Evolutionary conservation across 2,797 vertebrate species (phyloP).

Genomic region (Falco naumanni): DNA sequence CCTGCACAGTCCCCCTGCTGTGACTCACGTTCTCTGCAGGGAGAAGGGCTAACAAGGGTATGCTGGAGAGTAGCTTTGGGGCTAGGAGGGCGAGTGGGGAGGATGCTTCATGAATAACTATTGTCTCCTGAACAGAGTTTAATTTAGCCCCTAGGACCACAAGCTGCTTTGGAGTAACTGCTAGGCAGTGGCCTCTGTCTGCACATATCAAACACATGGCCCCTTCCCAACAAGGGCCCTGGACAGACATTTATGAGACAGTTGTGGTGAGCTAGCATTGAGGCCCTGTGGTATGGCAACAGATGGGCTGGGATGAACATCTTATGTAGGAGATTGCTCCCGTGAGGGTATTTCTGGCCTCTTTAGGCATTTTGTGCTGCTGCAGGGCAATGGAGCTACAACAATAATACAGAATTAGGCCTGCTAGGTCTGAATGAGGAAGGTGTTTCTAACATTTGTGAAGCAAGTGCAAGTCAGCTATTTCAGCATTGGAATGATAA

Average conservation of each 20-base stretch:
- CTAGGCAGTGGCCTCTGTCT: not conserved
- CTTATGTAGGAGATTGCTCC: conserved; percentile 13
- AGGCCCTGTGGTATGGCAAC: not conserved
- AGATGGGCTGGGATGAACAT: conserved; percentile 46
- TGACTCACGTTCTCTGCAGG: accelerated
- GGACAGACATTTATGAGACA: conserved; percentile 15
- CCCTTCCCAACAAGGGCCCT: not conserved
- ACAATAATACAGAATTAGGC: not conserved
- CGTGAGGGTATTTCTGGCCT: conserved; percentile 36
- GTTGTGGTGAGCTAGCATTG: not conserved
- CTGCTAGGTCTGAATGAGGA: conserved; percentile 17
- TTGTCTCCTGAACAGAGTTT: not conserved
- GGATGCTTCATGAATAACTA: not conserved
- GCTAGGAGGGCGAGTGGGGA: not conserved
- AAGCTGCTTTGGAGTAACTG: not conserved
- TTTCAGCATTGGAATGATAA: conserved; percentile 20
- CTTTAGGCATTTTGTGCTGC: conserved; percentile 14
- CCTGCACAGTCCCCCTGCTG: not conserved
- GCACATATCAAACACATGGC: not conserved
- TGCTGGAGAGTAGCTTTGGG: not conserved
- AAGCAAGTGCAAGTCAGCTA: conserved; percentile 30
- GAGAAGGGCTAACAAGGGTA: not conserved
- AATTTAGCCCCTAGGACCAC: not conserved
- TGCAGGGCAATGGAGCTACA: conserved; percentile 18
- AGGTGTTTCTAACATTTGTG: conserved; percentile 34